These are phyloP conservation scores for Aphelenchoides avenae DNA, from an alignment of 1,140 invertebrate genomes.

Conservation along the genomic window DNA sequence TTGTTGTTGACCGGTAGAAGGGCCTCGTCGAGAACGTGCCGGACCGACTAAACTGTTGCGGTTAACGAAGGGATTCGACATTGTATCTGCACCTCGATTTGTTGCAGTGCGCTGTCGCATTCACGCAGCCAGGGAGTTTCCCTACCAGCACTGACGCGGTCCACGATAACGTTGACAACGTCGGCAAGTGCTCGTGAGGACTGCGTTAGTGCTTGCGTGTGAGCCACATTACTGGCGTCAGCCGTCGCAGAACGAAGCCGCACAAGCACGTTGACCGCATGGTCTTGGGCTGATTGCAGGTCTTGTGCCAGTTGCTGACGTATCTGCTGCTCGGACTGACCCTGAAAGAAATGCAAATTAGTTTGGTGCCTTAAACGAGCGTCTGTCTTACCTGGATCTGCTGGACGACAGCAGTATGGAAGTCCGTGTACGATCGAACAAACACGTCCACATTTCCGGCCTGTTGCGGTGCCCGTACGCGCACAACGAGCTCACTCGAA, in stretches of 20 bases:
- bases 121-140: constrained; percentile 83
- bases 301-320: constrained; percentile 20
- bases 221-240: constrained; percentile 69
- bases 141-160: constrained; percentile 49
- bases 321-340: constrained; percentile 17
- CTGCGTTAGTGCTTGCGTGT: constrained; percentile 64
- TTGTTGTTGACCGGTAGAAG: constrained; percentile 77
- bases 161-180: constrained; percentile 44
- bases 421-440: constrained; percentile 53
- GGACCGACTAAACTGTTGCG: constrained; percentile 74
- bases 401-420: constrained; percentile 43
- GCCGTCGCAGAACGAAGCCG: constrained; percentile 79
- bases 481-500: constrained; percentile 73
- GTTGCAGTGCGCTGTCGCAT: constrained; percentile 89
- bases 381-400: constrained; percentile 22
- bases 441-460: constrained; percentile 71
- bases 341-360: no score
- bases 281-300: constrained; percentile 78
- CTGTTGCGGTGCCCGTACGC: constrained; percentile 67
- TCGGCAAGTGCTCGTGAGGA: constrained; percentile 36
- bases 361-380: no score
- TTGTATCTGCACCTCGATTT: no score
- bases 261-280: constrained; percentile 78
- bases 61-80: no score
- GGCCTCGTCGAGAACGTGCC: constrained; percentile 70